Percentiles rank a stretch among this genome's conserved stretches.
These are phyloP conservation scores for Phoxinus dragarum DNA, from an alignment of 2,797 vertebrate species.

Conservation along the genomic window DNA sequence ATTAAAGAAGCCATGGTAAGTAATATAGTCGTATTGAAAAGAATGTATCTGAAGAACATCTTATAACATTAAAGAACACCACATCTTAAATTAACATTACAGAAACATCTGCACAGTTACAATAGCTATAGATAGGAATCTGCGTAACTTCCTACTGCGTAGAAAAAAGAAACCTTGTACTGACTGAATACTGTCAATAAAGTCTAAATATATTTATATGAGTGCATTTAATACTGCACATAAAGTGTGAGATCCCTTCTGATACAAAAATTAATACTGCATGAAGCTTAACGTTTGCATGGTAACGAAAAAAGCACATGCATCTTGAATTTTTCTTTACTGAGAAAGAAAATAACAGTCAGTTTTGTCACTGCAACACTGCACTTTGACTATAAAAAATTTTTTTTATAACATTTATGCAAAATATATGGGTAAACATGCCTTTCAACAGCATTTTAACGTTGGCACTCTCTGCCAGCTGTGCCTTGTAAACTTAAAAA, in stretches of 20 bases:
- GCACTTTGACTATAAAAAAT: neutral
- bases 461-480: neutral
- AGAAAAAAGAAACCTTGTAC: constrained; percentile 74
- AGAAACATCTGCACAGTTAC: constrained; percentile 75
- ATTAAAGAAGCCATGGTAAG: constrained; percentile 59
- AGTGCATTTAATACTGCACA: constrained; percentile 86
- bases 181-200: constrained; percentile 84
- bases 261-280: constrained; percentile 98
- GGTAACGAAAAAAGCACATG: constrained; percentile 82
- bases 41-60: constrained; percentile 65
- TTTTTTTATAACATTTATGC: constrained; percentile 11
- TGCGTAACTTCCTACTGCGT: constrained; percentile 51
- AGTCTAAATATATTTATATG: constrained; percentile 73
- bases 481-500: constrained; percentile 32
- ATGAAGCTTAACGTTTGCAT: constrained; percentile 86
- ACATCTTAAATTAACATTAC: constrained; percentile 67
- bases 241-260: constrained; percentile 83
- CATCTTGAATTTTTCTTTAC: constrained; percentile 57
- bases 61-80: constrained; percentile 51
- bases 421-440: constrained; percentile 64
- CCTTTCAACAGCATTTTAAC: constrained; percentile 63
- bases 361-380: constrained; percentile 40
- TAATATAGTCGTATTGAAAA: constrained; percentile 60
- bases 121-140: constrained; percentile 77
- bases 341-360: constrained; percentile 76